phyloP scores from a whole-genome alignment of 2,797 vertebrate genomes.

The Rhinatrema bivittatum region DNA sequence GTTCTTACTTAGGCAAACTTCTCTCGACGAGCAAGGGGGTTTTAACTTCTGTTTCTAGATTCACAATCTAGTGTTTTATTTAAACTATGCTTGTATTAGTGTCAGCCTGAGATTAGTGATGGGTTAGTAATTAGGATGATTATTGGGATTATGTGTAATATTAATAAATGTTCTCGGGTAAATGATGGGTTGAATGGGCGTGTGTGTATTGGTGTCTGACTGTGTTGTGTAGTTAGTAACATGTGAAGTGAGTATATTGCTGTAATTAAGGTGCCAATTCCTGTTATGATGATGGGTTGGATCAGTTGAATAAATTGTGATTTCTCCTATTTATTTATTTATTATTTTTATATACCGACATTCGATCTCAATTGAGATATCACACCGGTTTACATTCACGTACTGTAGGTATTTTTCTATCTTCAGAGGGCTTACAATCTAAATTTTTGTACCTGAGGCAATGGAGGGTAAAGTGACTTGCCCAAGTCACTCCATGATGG shows the following conservation, averaged over 20 bases:
- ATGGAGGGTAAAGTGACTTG: no score
- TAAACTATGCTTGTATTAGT: constrained; percentile 36
- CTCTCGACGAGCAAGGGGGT: constrained; percentile 20
- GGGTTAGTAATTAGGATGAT: not conserved
- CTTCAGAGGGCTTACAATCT: no score
- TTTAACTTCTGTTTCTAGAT: constrained; percentile 35
- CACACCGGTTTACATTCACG: no score
- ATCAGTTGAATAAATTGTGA: constrained; percentile 37
- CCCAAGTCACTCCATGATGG: no score
- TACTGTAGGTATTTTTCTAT: no score
- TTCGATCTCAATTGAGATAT: no score
- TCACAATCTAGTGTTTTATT: constrained; percentile 40
- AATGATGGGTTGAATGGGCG: not conserved
- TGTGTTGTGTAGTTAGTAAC: constrained; percentile 23
- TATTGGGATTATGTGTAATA: not conserved
- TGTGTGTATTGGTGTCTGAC: fast-evolving
- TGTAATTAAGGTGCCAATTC: not conserved
- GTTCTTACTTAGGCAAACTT: constrained; percentile 3
- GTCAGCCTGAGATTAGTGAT: constrained; percentile 4
- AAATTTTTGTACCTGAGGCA: no score
- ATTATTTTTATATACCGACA: no score
- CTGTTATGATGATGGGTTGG: fast-evolving
- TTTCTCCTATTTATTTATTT: constrained; percentile 33
- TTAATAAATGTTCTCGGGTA: constrained; percentile 27
- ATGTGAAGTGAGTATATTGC: constrained; percentile 15